A percentile compares a stretch with the other conserved stretches of the same genome.
Conservation (phyloP, 2,797 vertebrate species). For the Sphenodon punctatus region DNA sequence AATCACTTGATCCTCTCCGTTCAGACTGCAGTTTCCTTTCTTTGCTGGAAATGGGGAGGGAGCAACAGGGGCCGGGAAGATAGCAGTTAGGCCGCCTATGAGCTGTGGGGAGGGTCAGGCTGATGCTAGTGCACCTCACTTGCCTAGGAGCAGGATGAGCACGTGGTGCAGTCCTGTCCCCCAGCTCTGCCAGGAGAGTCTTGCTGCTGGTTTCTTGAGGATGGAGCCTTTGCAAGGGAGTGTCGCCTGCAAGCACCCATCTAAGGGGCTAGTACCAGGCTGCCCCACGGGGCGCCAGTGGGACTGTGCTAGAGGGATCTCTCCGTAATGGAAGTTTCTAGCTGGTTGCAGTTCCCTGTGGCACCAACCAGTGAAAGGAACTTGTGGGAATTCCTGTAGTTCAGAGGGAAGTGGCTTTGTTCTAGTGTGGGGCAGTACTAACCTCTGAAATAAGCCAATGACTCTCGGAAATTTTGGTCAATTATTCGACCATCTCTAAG, state of each 20-base stretch:
- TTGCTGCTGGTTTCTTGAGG: accelerated
- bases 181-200: neutral
- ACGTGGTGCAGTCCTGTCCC: accelerated
- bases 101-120: accelerated
- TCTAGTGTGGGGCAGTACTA: too few relatives aligned
- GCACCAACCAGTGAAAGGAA: neutral
- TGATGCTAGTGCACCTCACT: neutral
- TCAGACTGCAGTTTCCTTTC: neutral
- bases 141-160: neutral
- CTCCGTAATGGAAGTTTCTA: too few relatives aligned
- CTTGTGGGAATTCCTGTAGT: neutral
- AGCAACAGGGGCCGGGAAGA: accelerated
- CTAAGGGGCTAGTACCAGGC: too few relatives aligned
- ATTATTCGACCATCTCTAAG: too few relatives aligned
- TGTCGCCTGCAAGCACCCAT: too few relatives aligned
- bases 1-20: slow-evolving; percentile 30
- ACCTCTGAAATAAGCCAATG: too few relatives aligned
- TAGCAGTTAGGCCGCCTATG: neutral
- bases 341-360: neutral
- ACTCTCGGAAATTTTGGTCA: too few relatives aligned
- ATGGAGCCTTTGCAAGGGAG: neutral
- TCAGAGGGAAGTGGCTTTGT: slow-evolving; percentile 21
- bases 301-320: too few relatives aligned
- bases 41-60: neutral
- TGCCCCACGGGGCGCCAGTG: too few relatives aligned